Evolutionary conservation across 1,140 invertebrate species (phyloP), one percentile per base, ranked within the genome.

Genomic region (Theocolax elegans): DNA sequence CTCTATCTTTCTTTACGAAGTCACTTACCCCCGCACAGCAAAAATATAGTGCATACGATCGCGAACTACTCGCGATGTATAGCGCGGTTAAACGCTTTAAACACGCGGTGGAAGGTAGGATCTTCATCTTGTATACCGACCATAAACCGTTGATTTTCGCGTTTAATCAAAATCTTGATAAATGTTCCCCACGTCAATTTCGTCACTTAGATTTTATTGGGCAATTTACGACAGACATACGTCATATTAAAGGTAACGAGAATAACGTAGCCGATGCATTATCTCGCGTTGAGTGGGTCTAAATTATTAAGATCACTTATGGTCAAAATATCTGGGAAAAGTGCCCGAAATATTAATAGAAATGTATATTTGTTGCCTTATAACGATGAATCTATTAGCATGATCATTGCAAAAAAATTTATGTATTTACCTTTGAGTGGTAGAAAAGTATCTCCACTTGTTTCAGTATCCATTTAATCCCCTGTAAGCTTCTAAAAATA

Each of bases 141-240:
- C 86, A 87, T 58, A 82, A 82, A 62, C 85, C 85, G 0, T 65
- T 87, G 0, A 78, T 66, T 9, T 82, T 74, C 54, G 78, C 77
- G 8, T 80, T 79, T 63, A n/a, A 62, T 21, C 71, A 79, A 65
- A 73, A 74, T 9, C 40, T 68, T 9, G 81, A 83, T 2, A 80
- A 81, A 67, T 66, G 64, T 62, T 76, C 77, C 3, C 77, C 77
- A 8, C 70, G 81, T 9, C 79, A 80, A 71, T 72, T 74, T 25
- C 65, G 64, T 54, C n/a, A n/a, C n/a, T n/a, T n/a, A n/a, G n/a
- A n/a, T n/a, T n/a, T n/a, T n/a, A n/a, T n/a, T n/a, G n/a, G 56
- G 1, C 80, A 83, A 71, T 85, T 83, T 48, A 75, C 81, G 0
- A 84, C 79, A 0, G 78, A 82, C 19, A 78, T 79, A 15, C 46